A percentile compares a stretch with the other conserved stretches of the same genome.
Evolutionary conservation across 1,140 invertebrate species (phyloP).

Genomic region (Drosophila albomicans): DNA sequence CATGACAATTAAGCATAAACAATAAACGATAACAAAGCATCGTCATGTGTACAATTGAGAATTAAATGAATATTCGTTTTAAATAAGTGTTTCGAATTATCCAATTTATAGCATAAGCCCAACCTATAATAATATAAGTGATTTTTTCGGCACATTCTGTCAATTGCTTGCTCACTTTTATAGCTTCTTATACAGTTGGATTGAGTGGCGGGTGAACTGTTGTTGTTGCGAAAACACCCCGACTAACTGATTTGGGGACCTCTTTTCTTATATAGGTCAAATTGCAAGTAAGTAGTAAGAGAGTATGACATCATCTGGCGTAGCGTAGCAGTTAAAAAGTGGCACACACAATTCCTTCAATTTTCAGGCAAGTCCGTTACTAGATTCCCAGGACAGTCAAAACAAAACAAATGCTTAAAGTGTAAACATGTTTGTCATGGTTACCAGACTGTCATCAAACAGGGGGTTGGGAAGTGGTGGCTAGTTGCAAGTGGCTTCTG

Average conservation of each 20-base stretch:
- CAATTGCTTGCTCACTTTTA: constrained; percentile 38
- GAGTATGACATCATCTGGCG: constrained; percentile 64
- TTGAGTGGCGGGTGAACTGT: background rate
- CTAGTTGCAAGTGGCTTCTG: constrained; percentile 1
- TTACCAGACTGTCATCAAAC: constrained; percentile 21
- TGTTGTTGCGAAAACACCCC: constrained; percentile 29
- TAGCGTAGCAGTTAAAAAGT: constrained; percentile 22
- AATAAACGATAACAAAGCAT: constrained; percentile 23
- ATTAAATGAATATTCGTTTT: constrained; percentile 9
- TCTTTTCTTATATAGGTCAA: constrained; percentile 58
- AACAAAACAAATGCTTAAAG: constrained; percentile 48
- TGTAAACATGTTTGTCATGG: constrained; percentile 66
- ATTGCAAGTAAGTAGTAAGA: constrained; percentile 50
- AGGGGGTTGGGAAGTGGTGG: constrained; percentile 1
- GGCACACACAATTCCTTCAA: constrained; percentile 42
- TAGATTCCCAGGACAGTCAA: constrained; percentile 28
- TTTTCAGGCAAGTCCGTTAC: constrained; percentile 22
- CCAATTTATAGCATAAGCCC: background rate
- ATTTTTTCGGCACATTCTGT: constrained; percentile 9
- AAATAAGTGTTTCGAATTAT: constrained; percentile 35
- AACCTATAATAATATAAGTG: constrained; percentile 10
- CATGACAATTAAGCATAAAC: constrained; percentile 38
- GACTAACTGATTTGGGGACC: constrained; percentile 25
- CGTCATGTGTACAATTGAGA: constrained; percentile 8
- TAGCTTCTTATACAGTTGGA: constrained; percentile 14